Base-by-base conservation (phyloP, 1,140 invertebrate genomes). In the Bombus picipes region DNA sequence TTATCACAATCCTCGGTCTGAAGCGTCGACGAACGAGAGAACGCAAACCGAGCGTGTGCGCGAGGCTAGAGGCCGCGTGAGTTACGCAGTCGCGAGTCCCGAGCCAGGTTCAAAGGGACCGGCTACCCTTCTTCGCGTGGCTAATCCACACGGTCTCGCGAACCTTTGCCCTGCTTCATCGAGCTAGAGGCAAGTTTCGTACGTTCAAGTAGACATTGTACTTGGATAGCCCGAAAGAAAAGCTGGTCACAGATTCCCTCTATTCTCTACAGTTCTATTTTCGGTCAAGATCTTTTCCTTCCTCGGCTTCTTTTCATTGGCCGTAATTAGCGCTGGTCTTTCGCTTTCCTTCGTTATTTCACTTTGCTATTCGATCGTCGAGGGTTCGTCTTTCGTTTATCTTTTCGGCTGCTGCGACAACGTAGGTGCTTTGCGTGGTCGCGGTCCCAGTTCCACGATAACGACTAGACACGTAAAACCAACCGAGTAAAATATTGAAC, bases 1-100 rank as follows among this genome's bases (percentile, higher is more conserved):
- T 93, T 94, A 94, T 94, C 93, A 89, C 83, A 74, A 87, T 89
- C 90, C 87, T 90, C 85, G 91, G 92, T 93, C 92, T 93, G 89
- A 89, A 91, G 91, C 91, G 90, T 84, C 79, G 87, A 93, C 90
- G 87, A 92, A 90, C 90, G 87, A 91, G 87, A 57, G 73, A 93
- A 89, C 80, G 86, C 86, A 65, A 84, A 87, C 72, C 78, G 73
- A 84, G 81, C 76, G 76, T 72, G 71, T 53, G 86, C 84, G 86
- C 59, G 66, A 25, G 65, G 37, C 65, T 72, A 41, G 79, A 43
- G 59, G 53, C 65, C 39, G 80, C 53, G 89, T 87, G 87, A 91
- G 89, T 87, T 87, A 88, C 83, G 88, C 88, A 85, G 68, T 28
- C 68, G 32, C 32, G 66, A 37, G 32, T 28, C 68, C 66, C 32